Evolutionary conservation across 2,888 invertebrate genomes (phyloP).

Genomic region (Hymenopus coronatus): DNA sequence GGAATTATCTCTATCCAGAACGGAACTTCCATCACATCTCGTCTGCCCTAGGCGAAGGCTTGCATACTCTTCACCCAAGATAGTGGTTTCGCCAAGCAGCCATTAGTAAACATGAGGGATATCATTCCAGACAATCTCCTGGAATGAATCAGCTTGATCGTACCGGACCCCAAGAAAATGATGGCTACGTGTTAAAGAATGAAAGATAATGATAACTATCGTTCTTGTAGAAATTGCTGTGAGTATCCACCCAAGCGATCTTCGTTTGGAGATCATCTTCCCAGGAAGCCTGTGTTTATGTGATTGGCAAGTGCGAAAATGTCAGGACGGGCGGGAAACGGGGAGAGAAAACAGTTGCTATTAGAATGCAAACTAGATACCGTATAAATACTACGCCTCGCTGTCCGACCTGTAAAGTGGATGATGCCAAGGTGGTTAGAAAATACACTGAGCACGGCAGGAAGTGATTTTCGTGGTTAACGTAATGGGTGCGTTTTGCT

Average conservation of each 20-base stretch:
- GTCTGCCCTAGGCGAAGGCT: not conserved
- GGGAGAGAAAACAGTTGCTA: not conserved
- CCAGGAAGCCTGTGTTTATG: not conserved
- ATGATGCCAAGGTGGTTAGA: not conserved
- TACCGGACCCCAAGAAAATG: not conserved
- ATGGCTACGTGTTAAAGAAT: not conserved
- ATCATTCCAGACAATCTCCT: not conserved
- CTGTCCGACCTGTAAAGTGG: not conserved
- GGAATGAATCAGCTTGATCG: not conserved
- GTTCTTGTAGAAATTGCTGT: not conserved
- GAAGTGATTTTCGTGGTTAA: not conserved
- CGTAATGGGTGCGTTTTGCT: not conserved
- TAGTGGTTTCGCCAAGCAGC: not conserved
- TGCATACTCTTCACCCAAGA: not conserved
- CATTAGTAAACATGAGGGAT: not conserved
- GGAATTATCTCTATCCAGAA: not conserved
- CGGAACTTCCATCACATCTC: not conserved
- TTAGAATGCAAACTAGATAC: not conserved
- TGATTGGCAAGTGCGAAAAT: not conserved
- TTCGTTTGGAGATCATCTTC: not conserved
- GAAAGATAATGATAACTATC: not conserved
- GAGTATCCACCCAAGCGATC: not conserved
- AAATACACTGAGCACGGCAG: not conserved
- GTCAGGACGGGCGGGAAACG: not conserved
- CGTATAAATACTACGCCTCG: not conserved